Conservation (phyloP, 2,113 vertebrate species). For the Mormyrus iriodes region DNA sequence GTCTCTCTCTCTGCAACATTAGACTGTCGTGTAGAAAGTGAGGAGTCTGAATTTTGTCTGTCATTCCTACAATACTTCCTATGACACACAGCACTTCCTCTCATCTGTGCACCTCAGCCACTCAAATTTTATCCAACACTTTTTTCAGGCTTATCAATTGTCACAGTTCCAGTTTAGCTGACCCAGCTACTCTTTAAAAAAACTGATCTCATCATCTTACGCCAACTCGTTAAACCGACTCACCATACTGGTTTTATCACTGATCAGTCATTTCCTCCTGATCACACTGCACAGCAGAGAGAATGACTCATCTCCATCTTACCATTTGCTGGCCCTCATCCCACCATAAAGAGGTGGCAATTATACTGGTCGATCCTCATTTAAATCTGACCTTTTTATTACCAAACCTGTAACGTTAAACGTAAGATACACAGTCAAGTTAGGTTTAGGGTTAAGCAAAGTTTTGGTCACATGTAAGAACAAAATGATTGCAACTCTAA, state of each 20-base stretch:
- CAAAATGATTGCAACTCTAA: background rate
- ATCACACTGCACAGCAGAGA: background rate
- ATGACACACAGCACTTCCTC: background rate
- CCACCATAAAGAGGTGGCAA: background rate
- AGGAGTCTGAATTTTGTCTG: background rate
- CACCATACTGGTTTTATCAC: background rate
- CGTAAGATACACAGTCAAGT: background rate
- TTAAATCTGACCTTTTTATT: background rate
- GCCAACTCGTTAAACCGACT: background rate
- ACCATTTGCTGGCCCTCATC: background rate
- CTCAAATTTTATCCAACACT: background rate
- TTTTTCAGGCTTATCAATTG: background rate
- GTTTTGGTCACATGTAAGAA: background rate
- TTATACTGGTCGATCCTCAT: background rate
- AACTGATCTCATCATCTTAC: background rate
- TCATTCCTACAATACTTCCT: background rate
- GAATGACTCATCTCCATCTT: background rate
- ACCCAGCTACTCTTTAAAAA: background rate
- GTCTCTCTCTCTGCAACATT: background rate
- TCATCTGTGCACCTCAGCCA: background rate
- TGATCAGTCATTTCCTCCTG: background rate
- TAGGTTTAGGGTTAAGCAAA: background rate
- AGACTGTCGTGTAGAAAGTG: background rate
- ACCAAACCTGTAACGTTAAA: background rate
- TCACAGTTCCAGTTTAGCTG: background rate